Evolutionary conservation across 2,888 invertebrate species (phyloP).

Genomic region (Prenolepis imparis): DNA sequence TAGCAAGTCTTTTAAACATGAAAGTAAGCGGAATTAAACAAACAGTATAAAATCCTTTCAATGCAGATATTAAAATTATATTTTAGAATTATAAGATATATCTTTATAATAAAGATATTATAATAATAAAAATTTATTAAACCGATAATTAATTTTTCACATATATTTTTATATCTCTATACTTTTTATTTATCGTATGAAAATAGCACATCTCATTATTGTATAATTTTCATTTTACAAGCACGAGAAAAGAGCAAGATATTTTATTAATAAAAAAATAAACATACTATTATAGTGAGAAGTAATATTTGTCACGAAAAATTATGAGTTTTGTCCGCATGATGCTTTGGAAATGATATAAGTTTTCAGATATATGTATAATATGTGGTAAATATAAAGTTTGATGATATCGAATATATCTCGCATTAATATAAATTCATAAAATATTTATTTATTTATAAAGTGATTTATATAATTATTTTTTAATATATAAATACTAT

Average conservation of each 20-base stretch:
- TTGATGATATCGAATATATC: neutral
- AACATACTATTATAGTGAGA: neutral
- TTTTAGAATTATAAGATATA: neutral
- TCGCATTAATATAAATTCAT: neutral
- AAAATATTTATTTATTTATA: conserved; percentile 17
- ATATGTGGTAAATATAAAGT: conserved; percentile 9
- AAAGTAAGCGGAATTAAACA: neutral
- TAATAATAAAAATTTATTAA: neutral
- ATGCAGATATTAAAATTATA: neutral
- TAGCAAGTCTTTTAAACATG: neutral
- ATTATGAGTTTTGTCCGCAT: neutral
- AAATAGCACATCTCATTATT: neutral
- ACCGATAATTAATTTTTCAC: neutral
- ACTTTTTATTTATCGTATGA: neutral
- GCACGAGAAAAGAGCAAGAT: neutral
- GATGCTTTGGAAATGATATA: conserved; percentile 5
- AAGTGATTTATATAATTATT: neutral
- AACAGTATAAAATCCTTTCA: neutral
- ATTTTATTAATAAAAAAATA: conserved; percentile 5
- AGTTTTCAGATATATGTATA: neutral
- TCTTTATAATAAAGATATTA: neutral
- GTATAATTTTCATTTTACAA: neutral
- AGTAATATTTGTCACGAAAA: conserved; percentile 4
- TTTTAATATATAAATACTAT: neutral
- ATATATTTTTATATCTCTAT: neutral